Evolutionary conservation across 1,140 invertebrate genomes (phyloP).

Genomic region (Helicoverpa armigera): DNA sequence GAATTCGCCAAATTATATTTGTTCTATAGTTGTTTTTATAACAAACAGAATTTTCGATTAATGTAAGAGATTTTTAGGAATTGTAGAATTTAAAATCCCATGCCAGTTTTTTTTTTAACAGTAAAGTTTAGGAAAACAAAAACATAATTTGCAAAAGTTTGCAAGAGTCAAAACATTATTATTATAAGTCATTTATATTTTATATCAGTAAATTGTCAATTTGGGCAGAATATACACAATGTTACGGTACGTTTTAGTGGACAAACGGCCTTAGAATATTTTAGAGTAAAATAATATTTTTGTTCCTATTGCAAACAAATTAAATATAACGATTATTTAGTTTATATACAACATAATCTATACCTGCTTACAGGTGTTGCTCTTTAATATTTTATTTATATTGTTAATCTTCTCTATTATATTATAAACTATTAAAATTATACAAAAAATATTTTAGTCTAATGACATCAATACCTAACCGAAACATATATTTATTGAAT

Average conservation of each 20-base stretch:
- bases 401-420: conserved; percentile 10
- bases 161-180: too few relatives aligned
- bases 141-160: too few relatives aligned
- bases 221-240: too few relatives aligned
- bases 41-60: not conserved
- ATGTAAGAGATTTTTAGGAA: not conserved
- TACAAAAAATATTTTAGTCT: not conserved
- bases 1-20: too few relatives aligned
- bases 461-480: not conserved
- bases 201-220: too few relatives aligned
- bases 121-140: too few relatives aligned
- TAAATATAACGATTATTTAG: not conserved
- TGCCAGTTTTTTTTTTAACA: not conserved
- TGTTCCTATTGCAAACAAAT: conserved; percentile 27
- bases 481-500: not conserved
- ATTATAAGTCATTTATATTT: too few relatives aligned
- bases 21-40: too few relatives aligned
- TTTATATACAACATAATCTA: not conserved
- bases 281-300: conserved; percentile 15
- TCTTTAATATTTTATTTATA: not conserved
- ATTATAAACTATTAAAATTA: not conserved
- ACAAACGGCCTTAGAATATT: not conserved
- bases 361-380: not conserved
- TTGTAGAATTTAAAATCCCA: not conserved
- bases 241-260: not conserved